Base-by-base conservation (phyloP, 2,888 invertebrate species). In the Zootermopsis nevadensis region DNA sequence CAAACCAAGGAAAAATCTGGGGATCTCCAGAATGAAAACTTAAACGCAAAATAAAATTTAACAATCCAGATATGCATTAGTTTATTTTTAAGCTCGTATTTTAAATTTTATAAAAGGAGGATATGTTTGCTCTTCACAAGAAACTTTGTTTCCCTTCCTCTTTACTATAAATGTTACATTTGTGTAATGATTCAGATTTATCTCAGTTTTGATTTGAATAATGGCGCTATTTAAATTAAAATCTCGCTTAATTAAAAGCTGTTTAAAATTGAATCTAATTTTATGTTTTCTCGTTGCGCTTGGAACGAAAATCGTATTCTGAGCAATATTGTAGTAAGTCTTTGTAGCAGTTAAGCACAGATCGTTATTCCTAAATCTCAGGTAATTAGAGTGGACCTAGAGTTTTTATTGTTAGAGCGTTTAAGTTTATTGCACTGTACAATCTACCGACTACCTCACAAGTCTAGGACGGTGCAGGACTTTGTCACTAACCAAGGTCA, bases 261-360 rank as follows among this genome's bases (percentile, higher is more conserved):
- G 27, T 60, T 27, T 60, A 60, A 60, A 60, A 60, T n/a, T 27
- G 27, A 60, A 12, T 60, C 2, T 60, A 27, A 60, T 60, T 60
- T 60, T 60, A 60, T 60, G 60, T 60, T 6, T 60, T n/a, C 60
- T 60, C n/a, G n/a, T 60, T 60, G 27, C 60, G 27, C 60, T 60
- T 60, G n/a, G n/a, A 60, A 60, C 60, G 8, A 2, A 8, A n/a
- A 27, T 60, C n/a, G 60, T 19, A 15, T n/a, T 10, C 0, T 60
- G n/a, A n/a, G 60, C 60, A 60, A 4, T n/a, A 60, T 6, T 27
- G 60, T 60, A 6, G 8, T 15, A n/a, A 27, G 27, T 4, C 8
- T 27, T 27, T 60, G 60, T 60, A 15, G 8, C 27, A 60, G 7
- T 60, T 15, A 27, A 60, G 60, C 27, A 27, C 12, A 27, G 27